A percentile compares a stretch with the other conserved stretches of the same genome.
These are phyloP conservation scores for Centropyge bicolor DNA, from an alignment of 2,797 vertebrate species.

Conservation along the genomic window DNA sequence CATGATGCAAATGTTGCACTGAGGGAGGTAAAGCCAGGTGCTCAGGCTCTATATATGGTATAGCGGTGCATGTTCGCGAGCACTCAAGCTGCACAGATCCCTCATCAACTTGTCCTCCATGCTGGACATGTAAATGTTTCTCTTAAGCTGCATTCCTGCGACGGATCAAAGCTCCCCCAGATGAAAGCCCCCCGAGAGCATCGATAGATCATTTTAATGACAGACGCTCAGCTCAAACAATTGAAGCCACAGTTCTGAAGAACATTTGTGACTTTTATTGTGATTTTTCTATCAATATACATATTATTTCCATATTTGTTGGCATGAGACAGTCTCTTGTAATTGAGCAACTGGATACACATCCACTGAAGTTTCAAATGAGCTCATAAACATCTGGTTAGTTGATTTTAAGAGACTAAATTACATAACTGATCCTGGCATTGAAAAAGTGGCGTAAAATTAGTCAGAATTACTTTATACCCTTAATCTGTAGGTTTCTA, in stretches of 20 bases:
- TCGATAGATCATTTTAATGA: slow-evolving; percentile 36
- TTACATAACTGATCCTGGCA: background rate
- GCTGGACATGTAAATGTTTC: slow-evolving; percentile 71
- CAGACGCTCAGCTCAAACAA: slow-evolving; percentile 13
- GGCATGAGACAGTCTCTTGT: background rate
- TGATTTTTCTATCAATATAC: background rate
- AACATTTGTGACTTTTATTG: slow-evolving; percentile 13
- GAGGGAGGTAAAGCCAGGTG: slow-evolving; percentile 31
- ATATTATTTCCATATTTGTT: slow-evolving; percentile 6
- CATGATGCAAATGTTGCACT: background rate
- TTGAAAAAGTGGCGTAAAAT: background rate
- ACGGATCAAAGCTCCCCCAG: slow-evolving; percentile 61
- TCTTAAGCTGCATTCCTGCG: slow-evolving; percentile 67
- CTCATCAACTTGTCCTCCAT: slow-evolving; percentile 50
- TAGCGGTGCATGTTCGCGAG: slow-evolving; percentile 17
- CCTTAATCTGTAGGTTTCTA: background rate
- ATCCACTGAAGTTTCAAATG: background rate
- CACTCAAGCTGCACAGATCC: slow-evolving; percentile 42
- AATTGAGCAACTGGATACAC: background rate
- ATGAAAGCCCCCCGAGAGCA: slow-evolving; percentile 31
- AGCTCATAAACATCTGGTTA: background rate
- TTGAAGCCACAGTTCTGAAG: background rate
- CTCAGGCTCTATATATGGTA: slow-evolving; percentile 62
- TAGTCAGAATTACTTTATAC: background rate
- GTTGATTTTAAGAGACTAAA: background rate